A percentile compares a stretch with the other conserved stretches of the same genome.
These are phyloP conservation scores for Lycophotia porphyrea DNA, from an alignment of 2,888 invertebrate genomes.

Conservation along the genomic window DNA sequence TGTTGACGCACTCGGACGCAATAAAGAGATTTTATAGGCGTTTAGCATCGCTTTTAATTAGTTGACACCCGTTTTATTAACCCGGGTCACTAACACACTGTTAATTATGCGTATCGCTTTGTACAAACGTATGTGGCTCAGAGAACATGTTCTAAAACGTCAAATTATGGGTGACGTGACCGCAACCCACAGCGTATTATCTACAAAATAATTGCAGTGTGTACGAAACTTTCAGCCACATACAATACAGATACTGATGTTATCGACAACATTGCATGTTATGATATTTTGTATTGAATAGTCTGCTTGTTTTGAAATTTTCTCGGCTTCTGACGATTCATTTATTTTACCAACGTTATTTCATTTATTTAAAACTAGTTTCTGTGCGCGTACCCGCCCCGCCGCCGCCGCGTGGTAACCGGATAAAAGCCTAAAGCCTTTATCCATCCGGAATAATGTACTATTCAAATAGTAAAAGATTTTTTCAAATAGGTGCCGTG, in stretches of 20 bases:
- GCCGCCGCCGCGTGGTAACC: not conserved
- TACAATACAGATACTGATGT: slow-evolving; percentile 2
- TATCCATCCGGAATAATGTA: too few species aligned
- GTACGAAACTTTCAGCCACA: slow-evolving; percentile 9
- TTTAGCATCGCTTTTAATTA: slow-evolving; percentile 54
- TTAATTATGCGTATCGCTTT: slow-evolving; percentile 43
- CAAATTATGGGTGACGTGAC: slow-evolving; percentile 38
- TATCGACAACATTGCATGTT: slow-evolving; percentile 4
- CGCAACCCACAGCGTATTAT: slow-evolving; percentile 38
- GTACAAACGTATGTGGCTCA: slow-evolving; percentile 4
- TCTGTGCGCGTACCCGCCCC: not conserved
- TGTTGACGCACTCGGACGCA: slow-evolving; percentile 40
- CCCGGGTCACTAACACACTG: slow-evolving; percentile 24
- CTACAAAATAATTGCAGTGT: slow-evolving; percentile 38
- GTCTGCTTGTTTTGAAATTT: not conserved
- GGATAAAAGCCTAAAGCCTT: not conserved
- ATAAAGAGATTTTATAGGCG: slow-evolving; percentile 56
- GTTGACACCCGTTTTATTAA: slow-evolving; percentile 52
- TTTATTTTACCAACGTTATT: not conserved
- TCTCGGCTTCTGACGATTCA: not conserved
- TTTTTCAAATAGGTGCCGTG: not conserved
- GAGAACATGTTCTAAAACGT: slow-evolving; percentile 42
- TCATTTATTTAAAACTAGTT: not conserved
- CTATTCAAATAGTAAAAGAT: not conserved
- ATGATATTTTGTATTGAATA: not conserved